These are phyloP conservation scores for Glomeris marginata DNA, from an alignment of 2,888 invertebrate genomes.

Conservation along the genomic window DNA sequence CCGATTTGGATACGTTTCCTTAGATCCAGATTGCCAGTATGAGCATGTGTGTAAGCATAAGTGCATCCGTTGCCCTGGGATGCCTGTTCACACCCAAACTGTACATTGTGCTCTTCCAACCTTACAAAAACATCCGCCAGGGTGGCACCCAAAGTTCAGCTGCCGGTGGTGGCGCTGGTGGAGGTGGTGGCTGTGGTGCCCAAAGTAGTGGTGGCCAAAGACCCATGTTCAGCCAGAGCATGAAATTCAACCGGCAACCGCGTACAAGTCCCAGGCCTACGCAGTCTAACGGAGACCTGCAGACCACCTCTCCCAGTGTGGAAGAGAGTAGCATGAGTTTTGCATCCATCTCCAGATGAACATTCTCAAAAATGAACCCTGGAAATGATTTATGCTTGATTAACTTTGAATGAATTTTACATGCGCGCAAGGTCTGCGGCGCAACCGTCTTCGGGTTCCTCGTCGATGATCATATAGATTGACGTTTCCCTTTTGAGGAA, in stretches of 20 bases:
- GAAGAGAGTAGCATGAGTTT: slow-evolving; percentile 26
- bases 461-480: too few species aligned
- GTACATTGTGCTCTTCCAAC: slow-evolving; percentile 60
- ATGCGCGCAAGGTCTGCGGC: too few species aligned
- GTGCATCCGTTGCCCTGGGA: slow-evolving; percentile 55
- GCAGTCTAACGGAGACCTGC: slow-evolving; percentile 27
- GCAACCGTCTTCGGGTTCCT: too few species aligned
- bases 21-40: slow-evolving; percentile 63
- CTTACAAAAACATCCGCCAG: slow-evolving; percentile 58
- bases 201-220: background rate
- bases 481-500: too few species aligned
- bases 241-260: slow-evolving; percentile 30
- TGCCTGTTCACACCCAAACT: slow-evolving; percentile 62
- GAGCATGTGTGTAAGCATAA: slow-evolving; percentile 60
- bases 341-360: slow-evolving; percentile 15
- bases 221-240: slow-evolving; percentile 16
- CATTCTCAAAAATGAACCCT: too few species aligned
- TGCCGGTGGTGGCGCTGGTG: slow-evolving; percentile 12
- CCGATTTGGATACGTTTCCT: slow-evolving; percentile 22
- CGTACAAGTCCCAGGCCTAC: slow-evolving; percentile 12
- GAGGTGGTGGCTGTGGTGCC: slow-evolving; percentile 11
- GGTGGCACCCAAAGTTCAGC: slow-evolving; percentile 28
- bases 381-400: too few species aligned
- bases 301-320: slow-evolving; percentile 24
- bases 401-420: too few species aligned